phyloP scores from a whole-genome alignment of 2,797 vertebrate species.

The Sebastes aleutianus region DNA sequence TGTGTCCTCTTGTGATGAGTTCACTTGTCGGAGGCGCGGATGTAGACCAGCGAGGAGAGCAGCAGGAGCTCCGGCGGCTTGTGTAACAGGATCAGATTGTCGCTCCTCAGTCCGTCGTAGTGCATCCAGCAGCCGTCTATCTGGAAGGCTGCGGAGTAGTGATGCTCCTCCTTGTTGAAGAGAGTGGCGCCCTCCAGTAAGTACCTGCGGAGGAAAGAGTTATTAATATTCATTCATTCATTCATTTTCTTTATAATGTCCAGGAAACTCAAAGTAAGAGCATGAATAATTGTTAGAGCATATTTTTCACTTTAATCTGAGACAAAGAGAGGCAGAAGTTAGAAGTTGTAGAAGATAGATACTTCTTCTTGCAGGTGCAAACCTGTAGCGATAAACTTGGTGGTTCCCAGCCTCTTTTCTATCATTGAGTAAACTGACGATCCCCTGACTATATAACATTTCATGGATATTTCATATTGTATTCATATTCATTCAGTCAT shows the following conservation, averaged over 20 bases:
- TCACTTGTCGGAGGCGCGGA: slow-evolving; percentile 86
- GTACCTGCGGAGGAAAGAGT: slow-evolving; percentile 77
- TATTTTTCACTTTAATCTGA: neutral
- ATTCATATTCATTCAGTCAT: no score
- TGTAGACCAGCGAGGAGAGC: slow-evolving; percentile 88
- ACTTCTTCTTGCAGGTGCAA: neutral
- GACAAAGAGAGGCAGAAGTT: neutral
- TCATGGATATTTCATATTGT: no score
- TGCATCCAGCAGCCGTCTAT: slow-evolving; percentile 89
- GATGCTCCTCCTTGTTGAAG: slow-evolving; percentile 91
- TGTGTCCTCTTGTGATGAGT: neutral
- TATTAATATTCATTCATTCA: neutral
- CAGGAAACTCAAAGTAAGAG: no score
- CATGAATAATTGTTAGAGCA: no score
- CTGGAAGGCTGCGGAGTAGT: slow-evolving; percentile 90
- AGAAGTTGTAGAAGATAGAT: neutral
- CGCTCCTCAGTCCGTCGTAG: slow-evolving; percentile 87
- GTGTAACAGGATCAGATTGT: slow-evolving; percentile 89
- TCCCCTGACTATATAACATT: no score
- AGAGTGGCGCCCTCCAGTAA: slow-evolving; percentile 90
- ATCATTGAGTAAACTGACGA: no score
- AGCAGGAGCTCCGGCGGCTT: slow-evolving; percentile 89
- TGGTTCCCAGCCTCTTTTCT: no score
- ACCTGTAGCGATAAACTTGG: neutral
- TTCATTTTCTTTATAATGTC: no score